Conservation (phyloP, 2,888 invertebrate genomes). For the Cheilosia grossa region DNA sequence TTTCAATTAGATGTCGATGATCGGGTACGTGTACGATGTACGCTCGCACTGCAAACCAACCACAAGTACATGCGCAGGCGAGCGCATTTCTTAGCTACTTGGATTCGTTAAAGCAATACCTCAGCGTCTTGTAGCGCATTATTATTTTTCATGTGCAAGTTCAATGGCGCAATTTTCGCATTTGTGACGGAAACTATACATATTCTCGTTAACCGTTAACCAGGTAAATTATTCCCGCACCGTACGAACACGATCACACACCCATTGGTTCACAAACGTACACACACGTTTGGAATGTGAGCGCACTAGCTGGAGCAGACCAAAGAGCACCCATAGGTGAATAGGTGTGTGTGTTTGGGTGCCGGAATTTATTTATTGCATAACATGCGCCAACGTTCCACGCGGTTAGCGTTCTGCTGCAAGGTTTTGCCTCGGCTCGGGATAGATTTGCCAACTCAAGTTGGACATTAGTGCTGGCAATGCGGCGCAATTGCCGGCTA, state of each 20-base stretch:
- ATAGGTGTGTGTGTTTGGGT: slow-evolving; percentile 18
- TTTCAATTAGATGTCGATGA: slow-evolving; percentile 8
- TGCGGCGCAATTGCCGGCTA: slow-evolving; percentile 57
- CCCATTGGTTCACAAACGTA: slow-evolving; percentile 37
- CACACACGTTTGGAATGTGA: slow-evolving; percentile 22
- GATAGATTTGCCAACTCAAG: slow-evolving; percentile 52
- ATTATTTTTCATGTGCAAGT: slow-evolving; percentile 63
- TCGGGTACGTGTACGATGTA: neutral
- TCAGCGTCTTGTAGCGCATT: slow-evolving; percentile 37
- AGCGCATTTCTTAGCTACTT: neutral
- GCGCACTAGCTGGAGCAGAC: neutral
- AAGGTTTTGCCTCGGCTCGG: slow-evolving; percentile 3
- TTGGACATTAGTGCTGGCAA: slow-evolving; percentile 54
- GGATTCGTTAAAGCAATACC: slow-evolving; percentile 30
- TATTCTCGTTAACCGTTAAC: slow-evolving; percentile 70
- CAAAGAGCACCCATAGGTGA: slow-evolving; percentile 4
- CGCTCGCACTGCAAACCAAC: neutral
- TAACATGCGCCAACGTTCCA: slow-evolving; percentile 54
- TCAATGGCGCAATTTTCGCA: slow-evolving; percentile 70
- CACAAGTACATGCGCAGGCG: neutral
- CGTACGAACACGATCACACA: slow-evolving; percentile 40
- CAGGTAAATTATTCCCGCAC: slow-evolving; percentile 49
- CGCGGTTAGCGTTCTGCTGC: slow-evolving; percentile 21
- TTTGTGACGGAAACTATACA: slow-evolving; percentile 61
- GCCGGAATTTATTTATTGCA: slow-evolving; percentile 38